phyloP scores from a whole-genome alignment of 2,888 invertebrate species.

The Cheilosia vernalis region DNA sequence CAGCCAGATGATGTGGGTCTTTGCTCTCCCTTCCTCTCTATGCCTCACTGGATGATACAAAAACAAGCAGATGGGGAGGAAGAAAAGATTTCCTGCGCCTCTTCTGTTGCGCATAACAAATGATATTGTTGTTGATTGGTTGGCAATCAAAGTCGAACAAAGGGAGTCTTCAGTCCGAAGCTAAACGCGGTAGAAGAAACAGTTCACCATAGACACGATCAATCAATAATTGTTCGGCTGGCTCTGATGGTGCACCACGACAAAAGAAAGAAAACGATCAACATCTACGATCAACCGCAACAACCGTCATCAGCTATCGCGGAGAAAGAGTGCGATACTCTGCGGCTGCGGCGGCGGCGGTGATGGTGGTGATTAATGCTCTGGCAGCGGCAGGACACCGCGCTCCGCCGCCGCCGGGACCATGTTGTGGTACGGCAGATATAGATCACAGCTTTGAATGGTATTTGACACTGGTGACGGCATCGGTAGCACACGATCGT shows the following conservation, averaged over 20 bases:
- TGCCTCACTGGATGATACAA: conserved; percentile 18
- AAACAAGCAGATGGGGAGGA: conserved; percentile 26
- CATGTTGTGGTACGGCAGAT: conserved; percentile 58
- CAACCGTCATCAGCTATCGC: background rate
- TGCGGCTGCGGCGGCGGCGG: conserved; percentile 11
- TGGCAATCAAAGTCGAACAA: conserved; percentile 67
- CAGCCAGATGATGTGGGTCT: conserved; percentile 51
- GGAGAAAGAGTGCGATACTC: conserved; percentile 51
- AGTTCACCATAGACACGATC: conserved; percentile 66
- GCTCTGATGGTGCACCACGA: conserved; percentile 25
- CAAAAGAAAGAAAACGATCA: conserved; percentile 40
- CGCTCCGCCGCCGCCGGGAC: background rate
- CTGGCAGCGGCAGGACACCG: conserved; percentile 30
- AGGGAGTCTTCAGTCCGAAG: conserved; percentile 55
- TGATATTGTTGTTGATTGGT: conserved; percentile 74
- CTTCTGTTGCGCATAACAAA: conserved; percentile 62
- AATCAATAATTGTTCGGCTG: conserved; percentile 56
- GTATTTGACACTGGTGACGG: conserved; percentile 50
- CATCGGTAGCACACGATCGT: conserved; percentile 59
- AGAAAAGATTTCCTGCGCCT: conserved; percentile 44
- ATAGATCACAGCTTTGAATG: conserved; percentile 67
- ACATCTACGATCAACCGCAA: too few species aligned
- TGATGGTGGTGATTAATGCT: conserved; percentile 67
- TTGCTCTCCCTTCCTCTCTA: conserved; percentile 3
- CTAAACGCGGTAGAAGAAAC: conserved; percentile 62